These are phyloP conservation scores for Decapterus maruadsi DNA, from an alignment of 2,797 vertebrate species.

Conservation along the genomic window DNA sequence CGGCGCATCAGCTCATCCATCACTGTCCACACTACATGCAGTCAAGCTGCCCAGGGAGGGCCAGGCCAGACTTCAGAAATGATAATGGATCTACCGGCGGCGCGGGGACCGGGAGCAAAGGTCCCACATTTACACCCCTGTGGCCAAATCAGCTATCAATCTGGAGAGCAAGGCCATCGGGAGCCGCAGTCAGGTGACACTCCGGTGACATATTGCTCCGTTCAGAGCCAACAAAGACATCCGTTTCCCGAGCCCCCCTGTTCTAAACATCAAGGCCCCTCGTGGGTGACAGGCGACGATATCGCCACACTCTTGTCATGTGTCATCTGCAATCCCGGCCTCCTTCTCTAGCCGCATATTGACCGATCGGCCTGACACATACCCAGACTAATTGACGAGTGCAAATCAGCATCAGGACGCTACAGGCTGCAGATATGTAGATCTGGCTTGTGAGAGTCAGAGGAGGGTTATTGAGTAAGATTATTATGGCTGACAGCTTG, in stretches of 20 bases:
- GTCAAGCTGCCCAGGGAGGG: constrained; percentile 56
- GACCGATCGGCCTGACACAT: constrained; percentile 58
- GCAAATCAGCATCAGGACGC: constrained; percentile 43
- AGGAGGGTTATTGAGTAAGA: constrained; percentile 31
- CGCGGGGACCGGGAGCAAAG: constrained; percentile 69
- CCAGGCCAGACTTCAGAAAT: constrained; percentile 61
- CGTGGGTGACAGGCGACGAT: constrained; percentile 61
- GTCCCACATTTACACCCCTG: constrained; percentile 74
- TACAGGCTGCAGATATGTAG: constrained; percentile 14
- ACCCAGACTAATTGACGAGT: constrained; percentile 57
- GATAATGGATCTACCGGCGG: constrained; percentile 74
- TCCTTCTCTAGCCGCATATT: constrained; percentile 42
- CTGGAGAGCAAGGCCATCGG: constrained; percentile 74
- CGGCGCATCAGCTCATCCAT: constrained; percentile 73
- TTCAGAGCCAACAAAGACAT: constrained; percentile 69
- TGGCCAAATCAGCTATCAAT: constrained; percentile 84
- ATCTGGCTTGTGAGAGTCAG: constrained; percentile 32
- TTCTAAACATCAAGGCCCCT: constrained; percentile 73
- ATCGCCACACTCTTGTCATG: constrained; percentile 56
- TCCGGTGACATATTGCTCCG: constrained; percentile 73
- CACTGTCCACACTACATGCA: constrained; percentile 73
- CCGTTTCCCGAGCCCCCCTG: constrained; percentile 41
- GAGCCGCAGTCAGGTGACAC: constrained; percentile 75
- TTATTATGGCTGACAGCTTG: constrained; percentile 50
- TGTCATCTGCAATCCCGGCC: constrained; percentile 64